A percentile compares a stretch with the other conserved stretches of the same genome.
Evolutionary conservation across 2,113 vertebrate species (phyloP).

Genomic region (Osmerus eperlanus): DNA sequence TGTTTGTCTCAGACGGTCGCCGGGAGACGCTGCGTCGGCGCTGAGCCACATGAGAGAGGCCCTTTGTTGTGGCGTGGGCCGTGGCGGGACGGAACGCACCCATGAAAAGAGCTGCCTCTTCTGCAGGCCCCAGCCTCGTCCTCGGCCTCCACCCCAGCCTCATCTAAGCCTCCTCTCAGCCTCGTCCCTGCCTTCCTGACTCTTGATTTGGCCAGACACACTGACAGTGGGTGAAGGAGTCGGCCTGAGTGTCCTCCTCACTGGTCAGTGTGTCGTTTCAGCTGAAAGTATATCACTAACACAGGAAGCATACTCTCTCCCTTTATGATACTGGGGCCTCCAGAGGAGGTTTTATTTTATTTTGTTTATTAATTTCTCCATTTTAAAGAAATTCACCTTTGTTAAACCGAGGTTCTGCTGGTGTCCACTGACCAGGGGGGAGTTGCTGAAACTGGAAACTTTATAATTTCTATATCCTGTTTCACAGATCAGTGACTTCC

Average conservation of each 20-base stretch:
- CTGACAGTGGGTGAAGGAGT: constrained; percentile 22
- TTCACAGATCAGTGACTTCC: constrained; percentile 21
- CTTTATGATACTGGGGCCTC: no score
- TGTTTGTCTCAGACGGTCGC: constrained; percentile 67
- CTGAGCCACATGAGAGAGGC: constrained; percentile 55
- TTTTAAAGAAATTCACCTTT: no score
- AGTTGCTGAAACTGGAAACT: no score
- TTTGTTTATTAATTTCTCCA: no score
- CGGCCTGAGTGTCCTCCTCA: no score
- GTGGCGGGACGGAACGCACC: constrained; percentile 55
- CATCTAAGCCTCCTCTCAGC: no score
- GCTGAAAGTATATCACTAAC: not conserved
- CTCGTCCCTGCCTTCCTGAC: no score
- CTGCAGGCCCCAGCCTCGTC: constrained; percentile 28
- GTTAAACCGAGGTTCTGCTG: not conserved
- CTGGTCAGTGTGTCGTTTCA: no score
- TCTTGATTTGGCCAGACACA: constrained; percentile 38
- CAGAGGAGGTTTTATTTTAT: no score
- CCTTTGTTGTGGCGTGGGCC: constrained; percentile 63
- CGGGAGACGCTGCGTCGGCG: constrained; percentile 54
- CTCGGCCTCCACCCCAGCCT: no score
- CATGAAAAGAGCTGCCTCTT: constrained; percentile 61
- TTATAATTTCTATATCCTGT: not conserved
- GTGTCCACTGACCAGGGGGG: no score
- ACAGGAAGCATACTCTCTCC: no score